Evolutionary conservation across 2,113 vertebrate genomes (phyloP).

Genomic region (Phyllostomus discolor): DNA sequence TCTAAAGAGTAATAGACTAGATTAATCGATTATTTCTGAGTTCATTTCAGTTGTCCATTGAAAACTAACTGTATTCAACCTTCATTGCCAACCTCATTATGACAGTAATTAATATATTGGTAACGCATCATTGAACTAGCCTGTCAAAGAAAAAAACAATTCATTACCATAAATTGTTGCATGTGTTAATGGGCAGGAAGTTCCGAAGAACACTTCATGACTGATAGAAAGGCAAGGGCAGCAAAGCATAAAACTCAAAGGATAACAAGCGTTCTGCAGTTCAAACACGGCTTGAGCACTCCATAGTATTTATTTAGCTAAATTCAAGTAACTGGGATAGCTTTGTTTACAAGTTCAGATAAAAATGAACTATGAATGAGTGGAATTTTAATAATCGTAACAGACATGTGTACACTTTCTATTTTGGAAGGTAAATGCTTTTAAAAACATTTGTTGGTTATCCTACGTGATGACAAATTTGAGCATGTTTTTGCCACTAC

Average conservation of each 20-base stretch:
- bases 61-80: conserved; percentile 7
- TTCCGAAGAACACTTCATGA: background rate
- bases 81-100: conserved; percentile 32
- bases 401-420: background rate
- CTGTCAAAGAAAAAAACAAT: conserved; percentile 35
- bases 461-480: background rate
- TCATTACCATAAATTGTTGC: conserved; percentile 45
- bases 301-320: conserved; percentile 25
- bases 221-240: background rate
- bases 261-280: background rate
- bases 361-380: background rate
- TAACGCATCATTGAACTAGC: conserved; percentile 36
- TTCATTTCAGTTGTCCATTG: conserved; percentile 24
- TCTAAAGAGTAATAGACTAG: background rate
- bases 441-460: background rate
- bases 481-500: background rate
- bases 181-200: background rate
- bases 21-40: background rate
- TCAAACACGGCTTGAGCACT: background rate
- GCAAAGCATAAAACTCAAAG: background rate
- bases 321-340: background rate
- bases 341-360: background rate
- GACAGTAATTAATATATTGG: conserved; percentile 54
- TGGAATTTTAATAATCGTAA: background rate
- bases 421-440: background rate